Conservation (phyloP, 2,888 invertebrate genomes). For the Macrophya alboannulata region DNA sequence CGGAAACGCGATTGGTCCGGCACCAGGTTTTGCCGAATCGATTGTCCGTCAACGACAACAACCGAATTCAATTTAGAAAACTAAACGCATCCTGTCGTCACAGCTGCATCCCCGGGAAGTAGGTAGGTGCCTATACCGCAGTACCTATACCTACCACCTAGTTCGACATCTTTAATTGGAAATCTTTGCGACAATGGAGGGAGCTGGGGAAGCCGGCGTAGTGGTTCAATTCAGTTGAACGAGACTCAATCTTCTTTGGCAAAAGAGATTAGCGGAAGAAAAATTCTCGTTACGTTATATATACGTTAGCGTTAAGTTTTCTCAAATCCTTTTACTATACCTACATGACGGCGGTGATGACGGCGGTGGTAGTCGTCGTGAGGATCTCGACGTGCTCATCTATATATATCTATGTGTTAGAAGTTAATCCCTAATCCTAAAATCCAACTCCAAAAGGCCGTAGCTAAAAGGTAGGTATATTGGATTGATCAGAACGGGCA, state of each 20-base stretch:
- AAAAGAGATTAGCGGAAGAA: slow-evolving; percentile 5
- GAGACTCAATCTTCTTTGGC: slow-evolving; percentile 32
- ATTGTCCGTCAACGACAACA: slow-evolving; percentile 72
- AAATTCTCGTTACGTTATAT: slow-evolving; percentile 53
- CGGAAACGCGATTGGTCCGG: background rate
- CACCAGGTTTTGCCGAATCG: slow-evolving; percentile 69
- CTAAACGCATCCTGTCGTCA: slow-evolving; percentile 63
- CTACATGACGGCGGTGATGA: background rate
- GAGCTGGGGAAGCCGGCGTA: background rate
- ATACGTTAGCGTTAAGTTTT: background rate
- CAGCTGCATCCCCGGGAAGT: background rate
- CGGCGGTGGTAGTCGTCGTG: background rate
- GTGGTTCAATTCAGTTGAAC: slow-evolving; percentile 23
- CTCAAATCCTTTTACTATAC: background rate
- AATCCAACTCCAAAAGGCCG: slow-evolving; percentile 4
- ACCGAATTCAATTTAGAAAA: slow-evolving; percentile 74
- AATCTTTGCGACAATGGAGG: slow-evolving; percentile 33
- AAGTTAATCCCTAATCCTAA: slow-evolving; percentile 53
- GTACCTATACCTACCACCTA: background rate
- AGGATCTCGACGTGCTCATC: background rate
- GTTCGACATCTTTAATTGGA: slow-evolving; percentile 35
- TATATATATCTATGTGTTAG: background rate
- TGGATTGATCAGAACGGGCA: slow-evolving; percentile 32
- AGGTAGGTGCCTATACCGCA: background rate
- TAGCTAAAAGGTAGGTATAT: background rate